phyloP scores from a whole-genome alignment of 2,113 vertebrate genomes.

The Aplodontia rufa region DNA sequence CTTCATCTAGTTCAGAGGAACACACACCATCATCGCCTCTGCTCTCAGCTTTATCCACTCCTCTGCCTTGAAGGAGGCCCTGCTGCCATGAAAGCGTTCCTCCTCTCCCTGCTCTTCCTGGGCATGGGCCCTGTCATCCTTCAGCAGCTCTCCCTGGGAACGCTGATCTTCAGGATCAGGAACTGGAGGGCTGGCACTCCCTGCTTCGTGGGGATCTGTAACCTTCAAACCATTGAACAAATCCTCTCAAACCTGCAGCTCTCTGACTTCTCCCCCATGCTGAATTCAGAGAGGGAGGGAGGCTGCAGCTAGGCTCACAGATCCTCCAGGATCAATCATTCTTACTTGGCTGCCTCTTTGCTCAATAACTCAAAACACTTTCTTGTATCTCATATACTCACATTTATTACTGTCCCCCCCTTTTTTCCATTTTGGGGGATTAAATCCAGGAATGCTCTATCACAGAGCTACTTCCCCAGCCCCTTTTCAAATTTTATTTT shows the following conservation, averaged over 20 bases:
- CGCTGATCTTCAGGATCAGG: neutral
- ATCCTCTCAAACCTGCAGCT: slow-evolving; percentile 72
- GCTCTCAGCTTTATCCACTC: slow-evolving; percentile 54
- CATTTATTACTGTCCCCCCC: neutral
- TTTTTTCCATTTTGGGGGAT: too few relatives aligned
- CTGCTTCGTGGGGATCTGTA: slow-evolving; percentile 69
- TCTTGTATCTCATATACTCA: neutral
- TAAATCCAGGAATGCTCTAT: too few relatives aligned
- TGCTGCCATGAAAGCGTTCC: slow-evolving; percentile 86
- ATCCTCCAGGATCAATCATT: too few relatives aligned
- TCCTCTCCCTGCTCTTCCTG: slow-evolving; percentile 77
- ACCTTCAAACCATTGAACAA: slow-evolving; percentile 79
- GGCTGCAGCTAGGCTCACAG: neutral
- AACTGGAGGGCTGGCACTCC: neutral
- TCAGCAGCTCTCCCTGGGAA: neutral
- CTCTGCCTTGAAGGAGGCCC: slow-evolving; percentile 80
- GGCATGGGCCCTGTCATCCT: neutral
- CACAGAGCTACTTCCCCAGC: too few relatives aligned
- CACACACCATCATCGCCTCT: slow-evolving; percentile 53
- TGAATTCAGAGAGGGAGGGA: slow-evolving; percentile 26
- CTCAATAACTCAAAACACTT: neutral
- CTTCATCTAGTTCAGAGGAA: slow-evolving; percentile 85
- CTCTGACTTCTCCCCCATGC: slow-evolving; percentile 81
- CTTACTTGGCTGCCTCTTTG: neutral
- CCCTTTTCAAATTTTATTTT: too few relatives aligned